These are phyloP conservation scores for Hartigia nigra DNA, from an alignment of 2,888 invertebrate species.

Conservation along the genomic window DNA sequence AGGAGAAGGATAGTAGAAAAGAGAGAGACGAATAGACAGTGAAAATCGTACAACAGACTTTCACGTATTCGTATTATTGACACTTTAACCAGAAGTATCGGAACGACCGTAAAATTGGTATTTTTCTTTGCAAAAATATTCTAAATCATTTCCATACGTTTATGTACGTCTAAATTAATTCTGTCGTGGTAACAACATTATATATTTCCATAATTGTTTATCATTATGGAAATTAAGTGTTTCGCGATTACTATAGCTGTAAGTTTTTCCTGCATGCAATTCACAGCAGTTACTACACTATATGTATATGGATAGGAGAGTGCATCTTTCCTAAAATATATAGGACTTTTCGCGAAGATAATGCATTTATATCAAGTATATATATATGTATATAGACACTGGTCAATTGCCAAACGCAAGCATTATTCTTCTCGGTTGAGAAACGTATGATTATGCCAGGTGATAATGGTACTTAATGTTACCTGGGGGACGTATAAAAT, in stretches of 20 bases:
- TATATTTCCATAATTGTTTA: background rate
- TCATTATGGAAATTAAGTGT: background rate
- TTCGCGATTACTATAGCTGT: background rate
- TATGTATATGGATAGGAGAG: background rate
- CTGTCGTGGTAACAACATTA: background rate
- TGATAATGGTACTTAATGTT: constrained; percentile 24
- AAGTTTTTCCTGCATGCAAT: background rate
- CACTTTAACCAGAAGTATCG: background rate
- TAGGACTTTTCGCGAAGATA: background rate
- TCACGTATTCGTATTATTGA: background rate
- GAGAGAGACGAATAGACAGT: background rate
- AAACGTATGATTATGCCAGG: constrained; percentile 25
- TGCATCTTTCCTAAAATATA: background rate
- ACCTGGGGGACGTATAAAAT: constrained; percentile 24
- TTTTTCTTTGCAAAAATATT: background rate
- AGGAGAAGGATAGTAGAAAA: background rate
- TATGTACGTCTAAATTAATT: no score
- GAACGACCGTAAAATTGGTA: background rate
- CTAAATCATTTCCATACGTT: no score
- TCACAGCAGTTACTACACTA: background rate
- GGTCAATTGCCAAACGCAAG: constrained; percentile 3
- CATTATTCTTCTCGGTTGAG: constrained; percentile 20
- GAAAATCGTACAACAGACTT: background rate
- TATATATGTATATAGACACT: background rate
- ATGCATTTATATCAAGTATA: background rate